Evolutionary conservation across 2,113 vertebrate genomes (phyloP), one percentile per base, ranked within the genome.

Genomic region (Passer domesticus): DNA sequence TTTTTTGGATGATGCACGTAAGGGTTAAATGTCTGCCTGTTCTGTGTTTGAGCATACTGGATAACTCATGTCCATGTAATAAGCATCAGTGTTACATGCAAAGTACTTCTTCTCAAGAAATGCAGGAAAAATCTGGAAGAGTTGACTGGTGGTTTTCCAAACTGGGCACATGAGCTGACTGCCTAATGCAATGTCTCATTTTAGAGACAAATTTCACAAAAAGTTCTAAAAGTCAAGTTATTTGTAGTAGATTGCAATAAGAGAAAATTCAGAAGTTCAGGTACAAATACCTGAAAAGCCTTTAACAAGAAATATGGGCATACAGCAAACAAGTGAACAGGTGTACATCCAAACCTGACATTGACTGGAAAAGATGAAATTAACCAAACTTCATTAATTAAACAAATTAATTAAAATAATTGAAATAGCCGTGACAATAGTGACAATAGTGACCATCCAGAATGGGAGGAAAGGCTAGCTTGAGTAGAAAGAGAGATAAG

Each of bases 141-240:
- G 4, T n/a, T 60, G 28, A n/a, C 16, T 62, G 10, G 4, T 89
- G 4, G 0, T 52, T 90, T 89, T 81, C n/a, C 55, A 74, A 53
- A 62, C 8, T 25, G 16, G 3, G 4, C 3, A 37, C 62, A 76
- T 31, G 10, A 3, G 1, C 15, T 73, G 19, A 69, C n/a, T 73
- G 17, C 53, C 55, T 69, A 66, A 44, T 0, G 0, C 0, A 56
- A 8, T 64, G 30, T 73, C n/a, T 74, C n/a, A n/a, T 12, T 56
- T 64, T n/a, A 74, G 23, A 74, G 41, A n/a, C 3, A 47, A 47
- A 39, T 41, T 47, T 74, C 2, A 2, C 15, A 4, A 24, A 12
- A 37, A 2, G 7, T 89, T 86, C 27, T 64, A 11, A 16, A 83
- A 49, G 4, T 58, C 44, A 86, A 1, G 3, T 83, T 31, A 24